phyloP scores from a whole-genome alignment of 2,888 invertebrate genomes.

The Diadegma fenestrale region DNA sequence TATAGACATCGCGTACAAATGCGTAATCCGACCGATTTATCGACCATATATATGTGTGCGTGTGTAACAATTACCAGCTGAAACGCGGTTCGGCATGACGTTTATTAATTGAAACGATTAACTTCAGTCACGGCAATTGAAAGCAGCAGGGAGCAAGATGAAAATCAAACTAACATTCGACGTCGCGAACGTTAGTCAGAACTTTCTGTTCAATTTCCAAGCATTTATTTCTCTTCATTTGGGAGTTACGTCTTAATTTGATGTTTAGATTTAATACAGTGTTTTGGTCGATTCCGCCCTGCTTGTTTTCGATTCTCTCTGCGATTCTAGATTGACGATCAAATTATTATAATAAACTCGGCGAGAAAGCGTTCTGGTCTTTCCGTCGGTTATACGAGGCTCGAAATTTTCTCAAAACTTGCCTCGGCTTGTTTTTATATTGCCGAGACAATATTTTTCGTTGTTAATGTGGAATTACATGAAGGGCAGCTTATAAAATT shows the following conservation, averaged over 20 bases:
- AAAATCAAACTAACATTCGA: background rate
- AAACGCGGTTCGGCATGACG: conserved; percentile 30
- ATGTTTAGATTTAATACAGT: background rate
- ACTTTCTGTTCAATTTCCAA: background rate
- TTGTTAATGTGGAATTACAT: background rate
- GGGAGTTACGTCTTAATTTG: background rate
- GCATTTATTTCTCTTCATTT: background rate
- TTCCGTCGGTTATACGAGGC: no score
- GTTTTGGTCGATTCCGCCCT: no score
- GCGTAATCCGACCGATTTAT: conserved; percentile 51
- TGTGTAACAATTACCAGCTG: conserved; percentile 31
- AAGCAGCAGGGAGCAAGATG: conserved; percentile 24
- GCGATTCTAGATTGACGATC: no score
- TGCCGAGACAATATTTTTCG: background rate
- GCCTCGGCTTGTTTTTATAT: background rate
- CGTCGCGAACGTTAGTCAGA: background rate
- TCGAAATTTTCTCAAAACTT: no score
- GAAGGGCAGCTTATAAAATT: background rate
- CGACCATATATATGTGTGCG: background rate
- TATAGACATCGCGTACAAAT: conserved; percentile 38
- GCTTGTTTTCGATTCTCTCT: no score
- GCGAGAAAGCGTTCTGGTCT: no score
- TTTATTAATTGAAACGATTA: conserved; percentile 55
- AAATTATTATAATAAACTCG: no score
- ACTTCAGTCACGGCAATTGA: conserved; percentile 37